Evolutionary conservation across 2,797 vertebrate species (phyloP).

Genomic region (Gadopsis marmoratus): DNA sequence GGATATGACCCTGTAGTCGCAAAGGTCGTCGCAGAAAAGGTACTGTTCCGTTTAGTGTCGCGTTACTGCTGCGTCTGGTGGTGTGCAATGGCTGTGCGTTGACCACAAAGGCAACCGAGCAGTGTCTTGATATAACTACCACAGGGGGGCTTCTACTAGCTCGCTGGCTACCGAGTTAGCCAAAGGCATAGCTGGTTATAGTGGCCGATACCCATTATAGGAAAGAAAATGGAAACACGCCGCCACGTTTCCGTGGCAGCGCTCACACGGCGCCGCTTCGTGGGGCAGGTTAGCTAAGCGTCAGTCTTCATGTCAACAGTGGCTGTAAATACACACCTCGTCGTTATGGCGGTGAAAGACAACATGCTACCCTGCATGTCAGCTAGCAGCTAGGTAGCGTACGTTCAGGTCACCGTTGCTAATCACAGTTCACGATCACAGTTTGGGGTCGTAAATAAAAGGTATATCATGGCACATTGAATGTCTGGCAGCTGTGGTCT

Average conservation of each 20-base stretch:
- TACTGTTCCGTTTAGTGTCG: constrained; percentile 50
- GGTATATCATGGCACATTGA: background rate
- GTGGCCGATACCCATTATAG: constrained; percentile 3
- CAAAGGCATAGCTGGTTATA: constrained; percentile 28
- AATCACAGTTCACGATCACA: background rate
- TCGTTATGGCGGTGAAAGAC: constrained; percentile 60
- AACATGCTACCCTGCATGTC: constrained; percentile 30
- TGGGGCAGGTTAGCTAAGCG: constrained; percentile 36
- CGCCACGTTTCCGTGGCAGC: constrained; percentile 17
- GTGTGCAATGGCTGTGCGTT: constrained; percentile 28
- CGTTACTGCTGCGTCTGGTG: background rate
- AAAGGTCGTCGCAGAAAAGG: constrained; percentile 69
- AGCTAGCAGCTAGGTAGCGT: constrained; percentile 32
- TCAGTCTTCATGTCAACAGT: constrained; percentile 35
- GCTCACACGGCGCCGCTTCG: constrained; percentile 8
- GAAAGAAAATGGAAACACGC: constrained; percentile 9
- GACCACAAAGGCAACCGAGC: constrained; percentile 65
- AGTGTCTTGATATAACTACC: constrained; percentile 58
- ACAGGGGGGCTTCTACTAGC: constrained; percentile 58
- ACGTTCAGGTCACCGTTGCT: background rate
- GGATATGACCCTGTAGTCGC: constrained; percentile 75
- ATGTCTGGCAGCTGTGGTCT: constrained; percentile 2
- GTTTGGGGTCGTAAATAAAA: background rate
- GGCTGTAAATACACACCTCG: constrained; percentile 55
- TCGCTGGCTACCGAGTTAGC: constrained; percentile 65